Percentiles rank a stretch among this genome's conserved stretches.
Conservation (phyloP, 1,140 invertebrate genomes). For the Euwallacea fornicatus region DNA sequence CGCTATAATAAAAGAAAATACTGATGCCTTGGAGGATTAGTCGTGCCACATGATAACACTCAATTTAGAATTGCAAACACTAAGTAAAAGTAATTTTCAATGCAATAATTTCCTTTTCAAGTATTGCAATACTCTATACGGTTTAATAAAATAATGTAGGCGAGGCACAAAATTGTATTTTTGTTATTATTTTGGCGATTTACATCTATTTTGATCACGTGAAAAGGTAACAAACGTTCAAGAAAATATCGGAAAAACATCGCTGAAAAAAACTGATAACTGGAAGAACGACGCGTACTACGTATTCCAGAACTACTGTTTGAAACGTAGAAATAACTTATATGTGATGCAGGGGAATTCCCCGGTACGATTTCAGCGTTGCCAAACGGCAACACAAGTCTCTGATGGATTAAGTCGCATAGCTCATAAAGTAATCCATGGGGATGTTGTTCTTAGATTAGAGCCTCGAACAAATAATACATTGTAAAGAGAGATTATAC, state of each 20-base stretch:
- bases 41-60: conserved; percentile 22
- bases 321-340: conserved; percentile 8
- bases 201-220: conserved; percentile 2
- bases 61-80: background rate
- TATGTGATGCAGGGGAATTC: background rate
- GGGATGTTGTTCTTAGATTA: too few species aligned
- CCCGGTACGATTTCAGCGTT: conserved; percentile 2
- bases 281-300: background rate
- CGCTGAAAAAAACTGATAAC: background rate
- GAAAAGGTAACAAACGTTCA: background rate
- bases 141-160: background rate
- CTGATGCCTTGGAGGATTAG: background rate
- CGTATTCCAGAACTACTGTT: background rate
- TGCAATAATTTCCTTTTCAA: background rate
- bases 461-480: too few species aligned
- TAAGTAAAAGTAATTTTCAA: conserved; percentile 3
- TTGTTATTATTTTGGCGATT: background rate
- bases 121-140: background rate
- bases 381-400: conserved; percentile 14
- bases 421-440: too few species aligned
- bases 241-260: conserved; percentile 1
- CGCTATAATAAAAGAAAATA: conserved; percentile 17
- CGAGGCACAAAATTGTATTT: background rate
- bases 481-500: too few species aligned
- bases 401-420: conserved; percentile 8